Conservation (phyloP, 1,140 invertebrate species). For the Bactericera cockerelli region DNA sequence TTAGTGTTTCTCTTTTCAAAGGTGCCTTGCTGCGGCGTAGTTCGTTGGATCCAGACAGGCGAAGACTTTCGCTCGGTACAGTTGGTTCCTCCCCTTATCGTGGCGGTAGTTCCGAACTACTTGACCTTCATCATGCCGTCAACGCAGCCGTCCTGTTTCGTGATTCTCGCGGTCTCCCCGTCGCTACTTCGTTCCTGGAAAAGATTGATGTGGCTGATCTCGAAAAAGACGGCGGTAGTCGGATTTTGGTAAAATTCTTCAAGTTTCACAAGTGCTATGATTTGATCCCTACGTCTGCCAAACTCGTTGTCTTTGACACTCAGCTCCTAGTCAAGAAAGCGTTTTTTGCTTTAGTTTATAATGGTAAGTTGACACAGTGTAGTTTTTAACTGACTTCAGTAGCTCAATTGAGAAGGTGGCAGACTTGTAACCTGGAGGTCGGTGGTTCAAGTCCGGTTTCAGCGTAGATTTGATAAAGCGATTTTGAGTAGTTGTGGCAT, state of each 20-base stretch:
- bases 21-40: slow-evolving; percentile 53
- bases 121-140: slow-evolving; percentile 54
- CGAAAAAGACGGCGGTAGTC: slow-evolving; percentile 89
- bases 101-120: slow-evolving; percentile 47
- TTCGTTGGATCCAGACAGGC: slow-evolving; percentile 52
- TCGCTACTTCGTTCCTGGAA: slow-evolving; percentile 74
- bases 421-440: too few species aligned
- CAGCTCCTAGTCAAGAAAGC: slow-evolving; percentile 96
- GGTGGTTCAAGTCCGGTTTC: too few species aligned
- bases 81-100: slow-evolving; percentile 37
- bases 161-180: slow-evolving; percentile 72
- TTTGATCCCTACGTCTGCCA: slow-evolving; percentile 95
- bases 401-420: too few species aligned
- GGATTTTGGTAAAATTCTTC: slow-evolving; percentile 97
- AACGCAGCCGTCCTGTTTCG: slow-evolving; percentile 67
- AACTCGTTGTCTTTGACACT: slow-evolving; percentile 99
- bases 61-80: slow-evolving; percentile 45
- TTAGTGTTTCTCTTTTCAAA: slow-evolving; percentile 26
- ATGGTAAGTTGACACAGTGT: slow-evolving; percentile 68
- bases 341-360: slow-evolving; percentile 96
- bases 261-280: slow-evolving; percentile 99
- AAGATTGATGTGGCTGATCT: slow-evolving; percentile 70
- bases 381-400: too few species aligned
- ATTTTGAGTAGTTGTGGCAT: too few species aligned
- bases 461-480: too few species aligned